Evolutionary conservation across 2,797 vertebrate genomes (phyloP).

Genomic region (Mus spretus): DNA sequence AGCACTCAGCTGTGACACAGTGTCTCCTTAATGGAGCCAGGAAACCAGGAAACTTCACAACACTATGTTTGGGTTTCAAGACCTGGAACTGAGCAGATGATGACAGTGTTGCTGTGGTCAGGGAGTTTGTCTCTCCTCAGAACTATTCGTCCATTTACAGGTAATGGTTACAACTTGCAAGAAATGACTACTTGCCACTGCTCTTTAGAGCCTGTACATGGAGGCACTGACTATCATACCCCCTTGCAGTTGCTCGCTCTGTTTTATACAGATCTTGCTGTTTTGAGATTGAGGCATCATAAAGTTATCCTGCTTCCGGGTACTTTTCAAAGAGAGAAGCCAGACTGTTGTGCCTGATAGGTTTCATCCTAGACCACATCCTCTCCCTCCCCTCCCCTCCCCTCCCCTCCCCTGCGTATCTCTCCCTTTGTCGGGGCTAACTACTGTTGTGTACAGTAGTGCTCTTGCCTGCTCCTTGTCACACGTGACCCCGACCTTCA

Average conservation of each 20-base stretch:
- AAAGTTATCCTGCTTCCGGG: neutral
- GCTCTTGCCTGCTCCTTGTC: neutral
- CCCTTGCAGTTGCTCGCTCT: neutral
- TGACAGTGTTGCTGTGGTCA: rapidly evolving
- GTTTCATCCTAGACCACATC: neutral
- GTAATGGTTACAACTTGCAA: neutral
- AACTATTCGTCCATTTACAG: neutral
- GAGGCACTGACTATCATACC: neutral
- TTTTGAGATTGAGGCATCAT: neutral
- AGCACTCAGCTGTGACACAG: neutral
- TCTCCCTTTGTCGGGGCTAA: neutral
- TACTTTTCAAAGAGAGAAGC: neutral
- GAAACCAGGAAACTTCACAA: rapidly evolving
- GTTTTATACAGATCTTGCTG: neutral
- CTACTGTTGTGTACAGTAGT: neutral
- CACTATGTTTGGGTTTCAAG: neutral
- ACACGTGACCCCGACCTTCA: neutral
- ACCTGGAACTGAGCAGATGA: rapidly evolving
- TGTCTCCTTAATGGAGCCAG: neutral
- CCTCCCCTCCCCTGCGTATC: neutral
- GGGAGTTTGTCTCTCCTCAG: neutral
- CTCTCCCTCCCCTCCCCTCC: no score
- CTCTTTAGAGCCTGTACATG: neutral
- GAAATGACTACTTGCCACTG: neutral
- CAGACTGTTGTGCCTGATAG: rapidly evolving